Conservation (phyloP, 2,113 vertebrate species). For the Chaenocephalus aceratus region DNA sequence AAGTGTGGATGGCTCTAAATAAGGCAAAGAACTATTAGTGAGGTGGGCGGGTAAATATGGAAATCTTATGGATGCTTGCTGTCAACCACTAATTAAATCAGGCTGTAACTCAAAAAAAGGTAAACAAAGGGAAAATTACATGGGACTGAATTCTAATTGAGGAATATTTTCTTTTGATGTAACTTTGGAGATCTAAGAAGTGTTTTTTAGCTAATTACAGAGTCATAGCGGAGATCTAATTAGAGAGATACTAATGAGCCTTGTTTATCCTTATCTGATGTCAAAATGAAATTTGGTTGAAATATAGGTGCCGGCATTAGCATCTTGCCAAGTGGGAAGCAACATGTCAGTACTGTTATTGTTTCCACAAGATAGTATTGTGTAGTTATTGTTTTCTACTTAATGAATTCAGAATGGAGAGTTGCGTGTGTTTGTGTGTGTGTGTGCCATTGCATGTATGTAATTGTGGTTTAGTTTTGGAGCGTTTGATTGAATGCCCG, state of each 20-base stretch:
- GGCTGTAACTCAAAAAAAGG: constrained; percentile 57
- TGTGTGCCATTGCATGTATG: neutral
- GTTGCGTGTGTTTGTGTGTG: neutral
- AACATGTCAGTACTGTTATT: constrained; percentile 38
- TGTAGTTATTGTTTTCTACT: constrained; percentile 7
- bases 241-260: constrained; percentile 82
- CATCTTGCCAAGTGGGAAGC: constrained; percentile 38
- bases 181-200: constrained; percentile 77
- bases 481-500: constrained; percentile 53
- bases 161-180: constrained; percentile 83
- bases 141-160: constrained; percentile 73
- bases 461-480: constrained; percentile 28
- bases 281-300: constrained; percentile 71
- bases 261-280: constrained; percentile 79
- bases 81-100: constrained; percentile 49
- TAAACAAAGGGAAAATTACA: constrained; percentile 78
- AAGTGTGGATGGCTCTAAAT: constrained; percentile 40
- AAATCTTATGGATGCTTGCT: constrained; percentile 53
- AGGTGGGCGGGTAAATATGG: constrained; percentile 42
- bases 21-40: constrained; percentile 3
- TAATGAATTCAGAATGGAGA: neutral
- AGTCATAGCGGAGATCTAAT: constrained; percentile 77
- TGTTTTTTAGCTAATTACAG: constrained; percentile 78
- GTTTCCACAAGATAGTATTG: constrained; percentile 36
- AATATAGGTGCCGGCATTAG: constrained; percentile 65